Evolutionary conservation across 2,888 invertebrate genomes (phyloP), one percentile per base, ranked within the genome.

Genomic region (Noctua janthina): DNA sequence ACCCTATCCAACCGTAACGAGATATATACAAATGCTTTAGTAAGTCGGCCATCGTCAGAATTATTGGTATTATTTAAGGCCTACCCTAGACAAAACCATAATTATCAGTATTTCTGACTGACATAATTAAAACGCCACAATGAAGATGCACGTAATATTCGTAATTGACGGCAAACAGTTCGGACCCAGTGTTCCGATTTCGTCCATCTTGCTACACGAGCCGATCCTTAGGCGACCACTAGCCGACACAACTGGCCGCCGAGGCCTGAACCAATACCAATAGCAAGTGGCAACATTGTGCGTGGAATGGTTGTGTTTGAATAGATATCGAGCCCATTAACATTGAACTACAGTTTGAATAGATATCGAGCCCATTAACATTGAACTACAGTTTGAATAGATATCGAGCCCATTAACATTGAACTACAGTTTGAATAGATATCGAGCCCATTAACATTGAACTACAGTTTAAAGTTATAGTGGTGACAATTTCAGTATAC

Each of bases 231-330:
- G 46, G 17, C 39, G 68, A 15, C 68, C 46, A n/a, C 17, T 4
- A 72, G 54, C 51, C 56, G 74, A 35, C 76, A 62, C 76, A 69
- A 69, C 66, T 39, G 43, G 54, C 80, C 35, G 35, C 68, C 68
- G 35, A 59, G 11, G 64, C 64, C 66, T 71, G 71, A 64, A 68
- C 82, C 71, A 75, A 81, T 85, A 85, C 51, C 71, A 85, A 83
- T 51, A 72, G 49, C 68, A 46, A 85, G 82, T 75, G 85, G 59
- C 46, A 23, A 49, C 46, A 68, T 46, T 68, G 68, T 46, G 68
- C 39, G 20, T 43, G 35, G 51, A n/a, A 17, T 56, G 10, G 23
- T 23, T 15, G 49, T 62, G 54, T 56, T 46, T 39, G 23, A 35
- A 23, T 23, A 54, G 54, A 54, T 68, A 77, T 11, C 20, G 17